Percentiles rank a stretch among this genome's conserved stretches.
phyloP scores from a whole-genome alignment of 1,140 invertebrate species.

The Radopholus similis region DNA sequence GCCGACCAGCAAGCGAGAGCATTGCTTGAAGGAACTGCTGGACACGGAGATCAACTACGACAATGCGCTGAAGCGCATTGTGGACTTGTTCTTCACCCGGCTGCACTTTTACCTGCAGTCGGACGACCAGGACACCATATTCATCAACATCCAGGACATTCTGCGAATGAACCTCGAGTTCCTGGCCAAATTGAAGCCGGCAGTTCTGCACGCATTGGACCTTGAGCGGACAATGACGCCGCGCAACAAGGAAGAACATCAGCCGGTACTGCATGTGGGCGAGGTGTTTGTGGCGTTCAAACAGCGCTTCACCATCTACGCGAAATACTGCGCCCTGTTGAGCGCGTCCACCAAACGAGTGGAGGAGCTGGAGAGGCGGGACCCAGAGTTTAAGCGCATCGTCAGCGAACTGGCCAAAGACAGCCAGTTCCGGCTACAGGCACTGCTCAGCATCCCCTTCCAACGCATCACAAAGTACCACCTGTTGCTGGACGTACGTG shows the following conservation, averaged over 20 bases:
- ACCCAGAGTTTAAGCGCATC: conserved; percentile 60
- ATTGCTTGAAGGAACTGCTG: conserved; percentile 87
- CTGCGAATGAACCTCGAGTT: conserved; percentile 19
- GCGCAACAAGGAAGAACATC: too few relatives aligned
- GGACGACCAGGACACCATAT: conserved; percentile 33
- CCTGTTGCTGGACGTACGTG: conserved; percentile 61
- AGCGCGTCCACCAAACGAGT: conserved; percentile 74
- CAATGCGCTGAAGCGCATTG: conserved; percentile 82
- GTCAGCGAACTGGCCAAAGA: conserved; percentile 58
- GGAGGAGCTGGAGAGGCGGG: conserved; percentile 72
- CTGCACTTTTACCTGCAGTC: conserved; percentile 12
- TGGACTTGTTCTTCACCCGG: conserved; percentile 75
- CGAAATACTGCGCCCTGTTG: conserved; percentile 88
- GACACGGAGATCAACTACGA: conserved; percentile 96
- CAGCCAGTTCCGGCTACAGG: conserved; percentile 61
- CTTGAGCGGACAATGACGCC: background rate
- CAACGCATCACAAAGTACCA: conserved; percentile 64
- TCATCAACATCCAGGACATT: conserved; percentile 39
- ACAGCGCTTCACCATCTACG: conserved; percentile 84
- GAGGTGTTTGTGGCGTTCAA: conserved; percentile 66
- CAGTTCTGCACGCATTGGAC: conserved; percentile 25
- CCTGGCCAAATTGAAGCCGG: conserved; percentile 21
- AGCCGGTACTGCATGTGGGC: conserved; percentile 1
- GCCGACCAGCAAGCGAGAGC: conserved; percentile 78
- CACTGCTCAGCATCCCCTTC: conserved; percentile 63